These are phyloP conservation scores for Scaptomyza caliginosa DNA, from an alignment of 2,888 invertebrate genomes.

Conservation along the genomic window DNA sequence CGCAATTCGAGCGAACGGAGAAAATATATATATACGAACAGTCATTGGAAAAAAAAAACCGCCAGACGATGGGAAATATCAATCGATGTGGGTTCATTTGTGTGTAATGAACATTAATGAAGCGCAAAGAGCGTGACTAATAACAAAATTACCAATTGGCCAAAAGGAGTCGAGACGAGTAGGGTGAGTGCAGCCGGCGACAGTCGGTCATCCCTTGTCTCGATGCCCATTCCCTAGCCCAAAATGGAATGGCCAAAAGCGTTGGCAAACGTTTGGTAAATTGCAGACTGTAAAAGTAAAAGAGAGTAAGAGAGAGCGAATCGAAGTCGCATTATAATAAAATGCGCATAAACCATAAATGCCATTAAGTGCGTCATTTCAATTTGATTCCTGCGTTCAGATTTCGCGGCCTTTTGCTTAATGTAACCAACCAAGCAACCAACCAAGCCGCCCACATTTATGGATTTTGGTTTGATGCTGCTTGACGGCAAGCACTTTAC, in stretches of 20 bases:
- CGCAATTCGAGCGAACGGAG: constrained; percentile 49
- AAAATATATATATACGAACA: constrained; percentile 6
- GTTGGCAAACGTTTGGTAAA: constrained; percentile 30
- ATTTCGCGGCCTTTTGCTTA: constrained; percentile 51
- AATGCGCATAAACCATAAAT: constrained; percentile 76
- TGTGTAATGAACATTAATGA: constrained; percentile 80
- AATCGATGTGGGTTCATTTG: constrained; percentile 79
- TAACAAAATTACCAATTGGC: constrained; percentile 78
- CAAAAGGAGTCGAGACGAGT: constrained; percentile 52
- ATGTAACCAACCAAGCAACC: constrained; percentile 23
- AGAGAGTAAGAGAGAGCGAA: constrained; percentile 9
- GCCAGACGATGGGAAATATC: constrained; percentile 71
- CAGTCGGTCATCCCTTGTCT: constrained; percentile 43
- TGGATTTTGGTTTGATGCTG: constrained; percentile 45
- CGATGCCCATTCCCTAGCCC: background rate
- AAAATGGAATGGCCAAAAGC: constrained; percentile 45
- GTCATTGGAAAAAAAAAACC: constrained; percentile 54
- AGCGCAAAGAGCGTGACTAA: constrained; percentile 80
- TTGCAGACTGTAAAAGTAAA: constrained; percentile 18
- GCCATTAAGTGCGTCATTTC: constrained; percentile 77
- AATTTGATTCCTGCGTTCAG: constrained; percentile 69
- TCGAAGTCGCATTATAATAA: constrained; percentile 63
- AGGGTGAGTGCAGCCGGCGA: constrained; percentile 46
- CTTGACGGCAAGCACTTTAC: constrained; percentile 47
- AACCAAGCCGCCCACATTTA: constrained; percentile 28